A percentile compares a stretch with the other conserved stretches of the same genome.
These are phyloP conservation scores for Agriotes lineatus DNA, from an alignment of 2,888 invertebrate genomes.

Conservation along the genomic window DNA sequence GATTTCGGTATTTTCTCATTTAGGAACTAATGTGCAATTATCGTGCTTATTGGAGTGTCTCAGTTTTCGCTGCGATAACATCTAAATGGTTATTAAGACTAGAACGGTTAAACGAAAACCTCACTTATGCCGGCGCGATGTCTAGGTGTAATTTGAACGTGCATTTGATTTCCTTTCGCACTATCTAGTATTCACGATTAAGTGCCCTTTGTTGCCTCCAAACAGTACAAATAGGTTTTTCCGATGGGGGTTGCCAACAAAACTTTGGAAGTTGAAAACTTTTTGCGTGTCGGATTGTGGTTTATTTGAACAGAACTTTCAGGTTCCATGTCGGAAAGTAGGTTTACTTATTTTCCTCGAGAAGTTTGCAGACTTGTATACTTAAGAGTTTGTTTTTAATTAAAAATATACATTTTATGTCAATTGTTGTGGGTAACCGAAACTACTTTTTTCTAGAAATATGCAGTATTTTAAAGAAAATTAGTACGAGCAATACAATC, in stretches of 20 bases:
- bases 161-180: neutral
- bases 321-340: neutral
- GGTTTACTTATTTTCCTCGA: neutral
- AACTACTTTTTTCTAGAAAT: no score
- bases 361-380: neutral
- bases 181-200: neutral
- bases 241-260: neutral
- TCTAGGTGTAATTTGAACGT: conserved; percentile 12
- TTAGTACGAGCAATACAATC: neutral
- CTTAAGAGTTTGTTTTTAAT: neutral
- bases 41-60: conserved; percentile 33
- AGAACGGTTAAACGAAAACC: conserved; percentile 13
- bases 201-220: neutral
- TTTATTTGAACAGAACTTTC: neutral
- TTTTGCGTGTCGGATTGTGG: neutral
- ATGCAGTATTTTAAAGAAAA: no score
- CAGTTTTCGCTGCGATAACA: conserved; percentile 30
- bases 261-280: neutral
- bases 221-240: conserved; percentile 7
- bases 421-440: no score
- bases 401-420: no score
- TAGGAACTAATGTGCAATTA: conserved; percentile 33
- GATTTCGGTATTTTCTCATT: conserved; percentile 33
- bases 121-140: conserved; percentile 11
- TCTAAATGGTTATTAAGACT: conserved; percentile 28